Evolutionary conservation across 2,113 vertebrate genomes (phyloP).

Genomic region (Martes martes): DNA sequence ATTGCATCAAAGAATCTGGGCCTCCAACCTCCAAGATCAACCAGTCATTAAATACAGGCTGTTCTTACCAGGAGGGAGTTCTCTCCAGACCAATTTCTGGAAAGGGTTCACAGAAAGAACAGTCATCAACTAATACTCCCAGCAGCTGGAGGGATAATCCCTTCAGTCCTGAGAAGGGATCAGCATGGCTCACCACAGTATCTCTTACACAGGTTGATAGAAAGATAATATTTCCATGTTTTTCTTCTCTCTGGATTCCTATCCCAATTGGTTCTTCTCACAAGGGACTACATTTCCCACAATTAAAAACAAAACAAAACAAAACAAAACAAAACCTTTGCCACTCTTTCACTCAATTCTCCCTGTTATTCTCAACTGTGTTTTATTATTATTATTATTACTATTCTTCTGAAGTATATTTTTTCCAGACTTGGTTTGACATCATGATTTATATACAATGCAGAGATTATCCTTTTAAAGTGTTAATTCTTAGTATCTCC

Average conservation of each 20-base stretch:
- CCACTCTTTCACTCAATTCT: neutral
- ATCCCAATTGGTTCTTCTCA: neutral
- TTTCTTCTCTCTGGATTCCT: neutral
- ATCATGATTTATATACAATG: neutral
- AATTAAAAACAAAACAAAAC: neutral
- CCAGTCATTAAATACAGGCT: neutral
- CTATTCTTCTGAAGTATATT: neutral
- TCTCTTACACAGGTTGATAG: neutral
- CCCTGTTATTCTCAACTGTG: neutral
- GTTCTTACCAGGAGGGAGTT: neutral
- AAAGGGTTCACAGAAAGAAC: neutral
- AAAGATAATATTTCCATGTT: neutral
- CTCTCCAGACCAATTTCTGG: neutral
- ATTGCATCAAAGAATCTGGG: neutral
- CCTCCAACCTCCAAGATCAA: neutral
- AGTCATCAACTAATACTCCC: neutral
- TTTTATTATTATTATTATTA: too few relatives aligned
- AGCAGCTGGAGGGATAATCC: neutral
- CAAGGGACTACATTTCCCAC: neutral
- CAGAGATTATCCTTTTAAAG: neutral
- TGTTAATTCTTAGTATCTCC: neutral
- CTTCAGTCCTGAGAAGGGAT: neutral
- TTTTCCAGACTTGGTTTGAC: neutral
- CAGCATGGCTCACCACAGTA: neutral
- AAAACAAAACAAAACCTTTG: neutral